Evolutionary conservation across 1,140 invertebrate genomes (phyloP).

Genomic region (Plutomurus gul): DNA sequence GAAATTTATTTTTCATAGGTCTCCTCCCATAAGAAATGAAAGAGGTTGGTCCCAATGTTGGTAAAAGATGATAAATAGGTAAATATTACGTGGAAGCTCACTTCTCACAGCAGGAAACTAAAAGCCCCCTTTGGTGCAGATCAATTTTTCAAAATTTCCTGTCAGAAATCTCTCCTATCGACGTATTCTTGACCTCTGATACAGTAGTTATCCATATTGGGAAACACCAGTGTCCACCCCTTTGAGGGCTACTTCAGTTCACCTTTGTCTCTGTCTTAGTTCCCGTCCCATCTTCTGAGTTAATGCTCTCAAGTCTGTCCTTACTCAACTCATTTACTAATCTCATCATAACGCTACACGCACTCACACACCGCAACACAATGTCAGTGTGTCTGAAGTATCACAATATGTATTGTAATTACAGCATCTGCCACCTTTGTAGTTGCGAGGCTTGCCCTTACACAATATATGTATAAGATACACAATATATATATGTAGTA

Average conservation of each 20-base stretch:
- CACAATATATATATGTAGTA: too few relatives aligned
- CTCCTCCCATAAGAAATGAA: conserved; percentile 49
- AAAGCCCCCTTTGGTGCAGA: conserved; percentile 51
- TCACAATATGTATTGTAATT: too few relatives aligned
- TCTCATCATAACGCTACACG: too few relatives aligned
- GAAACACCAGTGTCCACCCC: conserved; percentile 47
- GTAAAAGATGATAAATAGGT: conserved; percentile 54
- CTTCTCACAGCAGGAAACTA: conserved; percentile 52
- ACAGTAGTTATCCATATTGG: conserved; percentile 50
- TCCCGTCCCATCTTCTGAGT: conserved; percentile 19
- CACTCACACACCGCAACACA: too few relatives aligned
- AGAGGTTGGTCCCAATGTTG: conserved; percentile 40
- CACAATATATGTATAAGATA: too few relatives aligned
- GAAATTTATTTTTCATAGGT: conserved; percentile 49
- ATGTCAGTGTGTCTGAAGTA: too few relatives aligned
- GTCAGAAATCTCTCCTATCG: conserved; percentile 8
- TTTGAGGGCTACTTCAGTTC: conserved; percentile 43
- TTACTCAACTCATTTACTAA: conserved; percentile 14
- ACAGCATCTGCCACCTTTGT: too few relatives aligned
- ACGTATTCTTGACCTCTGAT: conserved; percentile 50
- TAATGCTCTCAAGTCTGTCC: neutral
- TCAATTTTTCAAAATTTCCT: conserved; percentile 52
- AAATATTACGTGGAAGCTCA: conserved; percentile 52
- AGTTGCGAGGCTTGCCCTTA: too few relatives aligned
- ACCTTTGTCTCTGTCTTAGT: conserved; percentile 40